Evolutionary conservation across 1,140 invertebrate species (phyloP).

Genomic region (Coelopa frigida): DNA sequence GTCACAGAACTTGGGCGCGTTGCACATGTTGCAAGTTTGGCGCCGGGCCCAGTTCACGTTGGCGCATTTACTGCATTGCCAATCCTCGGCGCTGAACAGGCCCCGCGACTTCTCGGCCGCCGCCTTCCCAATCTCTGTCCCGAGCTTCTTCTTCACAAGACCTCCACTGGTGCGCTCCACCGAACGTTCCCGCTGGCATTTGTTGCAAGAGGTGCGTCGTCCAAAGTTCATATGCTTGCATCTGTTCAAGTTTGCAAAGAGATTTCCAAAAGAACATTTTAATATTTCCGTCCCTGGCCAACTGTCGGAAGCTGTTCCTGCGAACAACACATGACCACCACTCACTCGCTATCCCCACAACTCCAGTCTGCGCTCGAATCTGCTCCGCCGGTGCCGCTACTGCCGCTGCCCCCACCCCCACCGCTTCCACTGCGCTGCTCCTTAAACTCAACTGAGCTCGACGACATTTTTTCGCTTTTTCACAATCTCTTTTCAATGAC

Average conservation of each 20-base stretch:
- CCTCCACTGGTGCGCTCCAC: constrained; percentile 51
- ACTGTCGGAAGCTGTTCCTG: constrained; percentile 3
- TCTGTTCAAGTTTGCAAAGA: constrained; percentile 53
- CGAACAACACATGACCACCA: constrained; percentile 24
- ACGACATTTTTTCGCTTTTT: constrained; percentile 2
- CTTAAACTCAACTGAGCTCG: constrained; percentile 1
- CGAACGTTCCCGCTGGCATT: constrained; percentile 68
- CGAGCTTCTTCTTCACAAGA: constrained; percentile 80
- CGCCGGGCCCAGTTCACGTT: constrained; percentile 99
- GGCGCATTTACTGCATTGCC: constrained; percentile 98
- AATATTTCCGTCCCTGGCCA: constrained; percentile 13
- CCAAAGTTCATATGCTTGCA: constrained; percentile 96
- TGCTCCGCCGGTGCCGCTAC: constrained; percentile 16
- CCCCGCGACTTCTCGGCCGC: constrained; percentile 97
- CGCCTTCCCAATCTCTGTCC: constrained; percentile 95
- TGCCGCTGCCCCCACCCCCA: constrained; percentile 9
- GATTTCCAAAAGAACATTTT: constrained; percentile 26
- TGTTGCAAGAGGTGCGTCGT: constrained; percentile 79
- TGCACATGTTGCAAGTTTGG: constrained; percentile 97
- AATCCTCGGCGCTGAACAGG: constrained; percentile 96
- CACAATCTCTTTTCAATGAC: background rate
- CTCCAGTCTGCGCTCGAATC: constrained; percentile 50
- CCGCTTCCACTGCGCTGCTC: constrained; percentile 18
- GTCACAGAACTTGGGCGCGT: constrained; percentile 93
- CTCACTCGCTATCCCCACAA: constrained; percentile 48